Evolutionary conservation across 2,797 vertebrate genomes (phyloP), one percentile per base, ranked within the genome.

Genomic region (Rousettus madagascariensis): DNA sequence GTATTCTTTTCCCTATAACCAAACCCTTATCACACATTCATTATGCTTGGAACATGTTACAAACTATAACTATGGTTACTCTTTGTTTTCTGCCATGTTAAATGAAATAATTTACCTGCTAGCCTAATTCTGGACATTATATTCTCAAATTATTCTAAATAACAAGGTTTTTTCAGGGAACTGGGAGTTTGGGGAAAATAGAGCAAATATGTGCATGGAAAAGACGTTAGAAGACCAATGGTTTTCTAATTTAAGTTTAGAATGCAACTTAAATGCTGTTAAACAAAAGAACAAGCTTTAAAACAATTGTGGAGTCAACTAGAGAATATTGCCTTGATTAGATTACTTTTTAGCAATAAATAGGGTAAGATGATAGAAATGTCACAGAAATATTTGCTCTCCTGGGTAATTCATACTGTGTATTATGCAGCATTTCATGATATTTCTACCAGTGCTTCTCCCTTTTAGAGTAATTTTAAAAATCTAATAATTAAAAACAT

Each of bases 301-400:
- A 86, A 53, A 78, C 61, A 71, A 38, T 86, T 75, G 6, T 74
- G 46, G 41, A 75, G 12, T 71, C 57, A 59, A 59, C 41, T 57
- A 84, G 8, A 91, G 49, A 83, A 87, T 9, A 5, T 8, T 79
- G 55, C 30, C 11, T 55, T 30, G 38, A 15, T 86, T 20, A 83
- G 72, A 92, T 86, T 86, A 75, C 36, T 75, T 83, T 92, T 80
- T 69, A 88, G 49, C n/a, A 90, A 66, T 83, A 84, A 75, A 24
- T 91, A 51, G 55, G 17, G 20, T 80, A 38, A 75, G 36, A 19
- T 86, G 26, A 79, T 69, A 89, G 28, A 30, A 89, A 61, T 66
- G 4, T 83, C 36, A 86, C 13, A 79, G 49, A 66, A 94, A 83
- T 65, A 84, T 59, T 46, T 61, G 6, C 36, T 91, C 1, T 89